These are phyloP conservation scores for Hucho hucho DNA, from an alignment of 2,113 vertebrate genomes.

Conservation along the genomic window DNA sequence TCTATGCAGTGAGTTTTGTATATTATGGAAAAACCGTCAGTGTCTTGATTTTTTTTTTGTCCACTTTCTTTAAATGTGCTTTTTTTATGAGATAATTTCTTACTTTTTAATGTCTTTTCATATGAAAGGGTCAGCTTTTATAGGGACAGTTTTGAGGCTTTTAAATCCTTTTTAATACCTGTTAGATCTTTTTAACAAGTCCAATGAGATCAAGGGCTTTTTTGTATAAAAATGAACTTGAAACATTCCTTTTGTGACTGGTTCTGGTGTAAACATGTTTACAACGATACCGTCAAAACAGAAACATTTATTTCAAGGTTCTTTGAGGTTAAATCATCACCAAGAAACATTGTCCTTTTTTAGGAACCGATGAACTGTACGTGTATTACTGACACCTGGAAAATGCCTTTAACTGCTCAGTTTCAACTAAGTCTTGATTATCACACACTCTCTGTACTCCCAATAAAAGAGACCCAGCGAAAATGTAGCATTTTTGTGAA, in stretches of 20 bases:
- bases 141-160: conserved; percentile 59
- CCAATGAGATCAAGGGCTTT: conserved; percentile 61
- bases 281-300: conserved; percentile 24
- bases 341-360: conserved; percentile 46
- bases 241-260: conserved; percentile 70
- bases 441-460: conserved; percentile 79
- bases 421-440: conserved; percentile 75
- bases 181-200: conserved; percentile 49
- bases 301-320: conserved; percentile 46
- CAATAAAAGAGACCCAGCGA: conserved; percentile 81
- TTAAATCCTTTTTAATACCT: conserved; percentile 49
- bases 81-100: conserved; percentile 56
- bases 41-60: conserved; percentile 75
- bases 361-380: conserved; percentile 52
- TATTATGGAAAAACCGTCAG: conserved; percentile 70
- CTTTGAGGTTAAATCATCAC: conserved; percentile 2
- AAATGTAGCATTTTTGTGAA: conserved; percentile 85
- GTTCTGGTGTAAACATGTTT: conserved; percentile 36
- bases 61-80: conserved; percentile 64
- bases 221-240: conserved; percentile 51
- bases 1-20: conserved; percentile 49
- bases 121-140: conserved; percentile 66
- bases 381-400: conserved; percentile 67
- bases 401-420: conserved; percentile 77
- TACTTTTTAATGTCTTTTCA: conserved; percentile 68